These are phyloP conservation scores for Phataginus tetradactyla DNA, from an alignment of 2,797 vertebrate genomes.

Conservation along the genomic window DNA sequence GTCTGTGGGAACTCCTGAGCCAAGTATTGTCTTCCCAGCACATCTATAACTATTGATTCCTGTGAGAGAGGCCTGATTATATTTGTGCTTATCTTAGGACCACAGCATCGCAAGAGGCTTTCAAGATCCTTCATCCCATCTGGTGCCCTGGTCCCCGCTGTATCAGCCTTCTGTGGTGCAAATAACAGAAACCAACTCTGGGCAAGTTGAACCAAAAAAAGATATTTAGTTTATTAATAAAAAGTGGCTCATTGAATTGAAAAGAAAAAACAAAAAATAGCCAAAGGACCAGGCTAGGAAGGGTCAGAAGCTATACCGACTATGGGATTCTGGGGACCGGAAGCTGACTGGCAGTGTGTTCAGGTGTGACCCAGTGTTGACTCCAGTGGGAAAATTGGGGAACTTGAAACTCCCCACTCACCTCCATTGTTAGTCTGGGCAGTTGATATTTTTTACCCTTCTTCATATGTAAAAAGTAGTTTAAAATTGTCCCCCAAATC, in stretches of 20 bases:
- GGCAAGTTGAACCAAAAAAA: background rate
- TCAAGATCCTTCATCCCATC: background rate
- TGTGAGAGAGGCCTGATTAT: background rate
- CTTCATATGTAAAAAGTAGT: background rate
- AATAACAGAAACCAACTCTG: background rate
- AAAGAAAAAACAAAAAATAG: background rate
- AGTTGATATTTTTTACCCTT: background rate
- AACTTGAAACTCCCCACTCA: background rate
- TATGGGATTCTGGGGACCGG: background rate
- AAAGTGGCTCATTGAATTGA: background rate
- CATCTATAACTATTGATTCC: conserved; percentile 35
- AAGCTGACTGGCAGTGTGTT: background rate
- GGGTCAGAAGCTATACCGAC: background rate
- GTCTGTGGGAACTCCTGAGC: conserved; percentile 9
- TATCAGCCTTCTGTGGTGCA: background rate
- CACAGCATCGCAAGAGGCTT: background rate
- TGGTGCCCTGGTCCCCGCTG: background rate
- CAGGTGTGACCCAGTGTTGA: background rate
- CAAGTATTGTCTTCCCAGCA: background rate
- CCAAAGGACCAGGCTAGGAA: background rate
- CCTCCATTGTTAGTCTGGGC: background rate
- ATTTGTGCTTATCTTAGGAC: conserved; percentile 42
- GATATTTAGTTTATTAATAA: background rate
- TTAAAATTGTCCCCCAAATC: background rate
- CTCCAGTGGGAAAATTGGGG: background rate